Conservation (phyloP, 2,888 invertebrate genomes). For the Ephialtes manifestator region DNA sequence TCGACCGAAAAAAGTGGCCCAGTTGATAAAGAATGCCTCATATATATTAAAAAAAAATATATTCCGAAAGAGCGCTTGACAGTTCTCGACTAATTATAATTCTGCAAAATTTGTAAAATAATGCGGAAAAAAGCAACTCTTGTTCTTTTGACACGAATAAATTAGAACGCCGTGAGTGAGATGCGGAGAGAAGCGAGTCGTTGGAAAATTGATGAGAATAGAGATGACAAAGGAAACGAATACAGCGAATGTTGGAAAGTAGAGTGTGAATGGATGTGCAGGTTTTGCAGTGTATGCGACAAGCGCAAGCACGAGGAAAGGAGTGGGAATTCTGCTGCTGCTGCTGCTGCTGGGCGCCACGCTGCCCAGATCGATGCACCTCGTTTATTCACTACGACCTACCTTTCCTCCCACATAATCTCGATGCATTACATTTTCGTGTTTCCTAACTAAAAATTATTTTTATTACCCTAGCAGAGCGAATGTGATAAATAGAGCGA, state of each 20-base stretch:
- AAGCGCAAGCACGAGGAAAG: slow-evolving; percentile 10
- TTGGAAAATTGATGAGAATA: slow-evolving; percentile 41
- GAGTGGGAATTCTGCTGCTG: slow-evolving; percentile 64
- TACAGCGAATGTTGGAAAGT: slow-evolving; percentile 16
- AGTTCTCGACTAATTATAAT: no score
- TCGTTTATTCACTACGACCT: slow-evolving; percentile 69
- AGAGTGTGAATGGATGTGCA: slow-evolving; percentile 9
- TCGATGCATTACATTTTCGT: slow-evolving; percentile 38
- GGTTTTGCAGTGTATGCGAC: slow-evolving; percentile 29
- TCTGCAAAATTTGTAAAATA: not conserved
- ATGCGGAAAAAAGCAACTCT: not conserved
- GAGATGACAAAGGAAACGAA: slow-evolving; percentile 16
- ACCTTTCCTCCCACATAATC: slow-evolving; percentile 56
- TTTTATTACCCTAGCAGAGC: no score
- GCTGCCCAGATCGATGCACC: slow-evolving; percentile 75
- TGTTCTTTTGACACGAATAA: slow-evolving; percentile 26
- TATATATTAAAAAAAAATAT: no score
- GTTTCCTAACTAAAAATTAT: slow-evolving; percentile 20
- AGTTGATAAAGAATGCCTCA: no score
- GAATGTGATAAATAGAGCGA: no score
- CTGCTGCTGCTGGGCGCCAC: slow-evolving; percentile 73
- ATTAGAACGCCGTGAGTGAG: slow-evolving; percentile 5
- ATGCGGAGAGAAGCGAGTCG: slow-evolving; percentile 15
- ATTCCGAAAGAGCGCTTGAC: no score
- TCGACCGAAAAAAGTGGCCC: no score